phyloP scores from a whole-genome alignment of 2,797 vertebrate species.

The Pteropus rufus region DNA sequence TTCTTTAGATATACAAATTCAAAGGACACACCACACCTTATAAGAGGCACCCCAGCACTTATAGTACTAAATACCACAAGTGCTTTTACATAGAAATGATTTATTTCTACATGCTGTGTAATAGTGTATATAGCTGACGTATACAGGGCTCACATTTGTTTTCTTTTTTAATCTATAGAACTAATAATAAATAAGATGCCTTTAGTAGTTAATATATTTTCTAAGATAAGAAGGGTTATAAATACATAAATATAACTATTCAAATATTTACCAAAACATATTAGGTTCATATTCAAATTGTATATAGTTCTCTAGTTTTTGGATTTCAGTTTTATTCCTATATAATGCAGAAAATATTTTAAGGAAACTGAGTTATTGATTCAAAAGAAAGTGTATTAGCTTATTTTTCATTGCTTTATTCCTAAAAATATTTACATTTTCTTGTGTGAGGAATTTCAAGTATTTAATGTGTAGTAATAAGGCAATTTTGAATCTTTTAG shows the following conservation, averaged over 20 bases:
- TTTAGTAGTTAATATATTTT: slow-evolving; percentile 35
- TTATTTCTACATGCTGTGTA: not conserved
- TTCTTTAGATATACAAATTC: slow-evolving; percentile 6
- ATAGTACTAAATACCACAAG: not conserved
- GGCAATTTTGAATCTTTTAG: slow-evolving; percentile 81
- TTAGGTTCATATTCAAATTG: slow-evolving; percentile 25
- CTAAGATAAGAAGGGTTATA: not conserved
- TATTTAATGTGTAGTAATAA: not conserved
- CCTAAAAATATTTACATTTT: not conserved
- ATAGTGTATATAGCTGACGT: not conserved
- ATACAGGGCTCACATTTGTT: not conserved
- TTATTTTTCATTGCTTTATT: not conserved
- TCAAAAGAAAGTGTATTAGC: not conserved
- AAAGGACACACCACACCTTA: not conserved
- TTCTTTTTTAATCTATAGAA: not conserved
- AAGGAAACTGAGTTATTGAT: not conserved
- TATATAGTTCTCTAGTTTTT: not conserved
- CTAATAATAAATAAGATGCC: not conserved
- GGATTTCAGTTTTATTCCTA: slow-evolving; percentile 31
- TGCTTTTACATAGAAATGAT: not conserved
- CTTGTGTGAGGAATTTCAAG: not conserved
- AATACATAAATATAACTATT: not conserved
- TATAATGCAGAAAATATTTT: slow-evolving; percentile 35
- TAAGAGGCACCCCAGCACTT: not conserved
- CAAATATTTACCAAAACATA: not conserved